A percentile compares a stretch with the other conserved stretches of the same genome.
Evolutionary conservation across 2,888 invertebrate genomes (phyloP).

Genomic region (Nasonia oneida): DNA sequence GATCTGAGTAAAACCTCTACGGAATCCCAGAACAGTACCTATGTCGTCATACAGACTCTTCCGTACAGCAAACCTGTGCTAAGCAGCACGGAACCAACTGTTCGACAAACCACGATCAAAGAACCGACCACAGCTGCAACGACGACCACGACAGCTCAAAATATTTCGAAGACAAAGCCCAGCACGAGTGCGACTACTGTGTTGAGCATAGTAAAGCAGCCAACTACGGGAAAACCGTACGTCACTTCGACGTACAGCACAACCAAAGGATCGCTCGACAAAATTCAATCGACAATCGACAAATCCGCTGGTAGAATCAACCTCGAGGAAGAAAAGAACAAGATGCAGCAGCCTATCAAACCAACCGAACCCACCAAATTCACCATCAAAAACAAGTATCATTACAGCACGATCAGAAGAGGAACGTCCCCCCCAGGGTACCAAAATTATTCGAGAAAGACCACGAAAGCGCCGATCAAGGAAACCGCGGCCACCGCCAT

Average conservation of each 20-base stretch:
- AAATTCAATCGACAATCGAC: slow-evolving; percentile 60
- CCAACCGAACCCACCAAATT: slow-evolving; percentile 60
- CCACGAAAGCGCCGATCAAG: slow-evolving; percentile 44
- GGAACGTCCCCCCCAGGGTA: slow-evolving; percentile 16
- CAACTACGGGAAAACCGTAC: slow-evolving; percentile 38
- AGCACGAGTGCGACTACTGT: slow-evolving; percentile 16
- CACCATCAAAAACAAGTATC: slow-evolving; percentile 49
- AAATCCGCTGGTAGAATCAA: slow-evolving; percentile 60
- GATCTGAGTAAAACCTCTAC: slow-evolving; percentile 14
- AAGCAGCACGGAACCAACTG: slow-evolving; percentile 24
- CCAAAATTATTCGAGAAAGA: slow-evolving; percentile 43
- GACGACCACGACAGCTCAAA: not conserved
- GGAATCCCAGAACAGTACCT: slow-evolving; percentile 44
- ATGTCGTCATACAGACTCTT: slow-evolving; percentile 34
- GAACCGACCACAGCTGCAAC: not conserved
- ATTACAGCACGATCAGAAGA: slow-evolving; percentile 46
- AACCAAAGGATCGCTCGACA: slow-evolving; percentile 56
- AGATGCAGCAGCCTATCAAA: slow-evolving; percentile 46
- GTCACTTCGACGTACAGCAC: slow-evolving; percentile 43
- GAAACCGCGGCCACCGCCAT: slow-evolving; percentile 10
- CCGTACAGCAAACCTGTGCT: slow-evolving; percentile 5
- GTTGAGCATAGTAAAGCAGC: slow-evolving; percentile 32
- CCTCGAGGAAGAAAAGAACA: slow-evolving; percentile 62
- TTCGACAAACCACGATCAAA: slow-evolving; percentile 27
- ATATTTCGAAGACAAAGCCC: slow-evolving; percentile 35